Conservation (phyloP, 1,140 invertebrate genomes). For the Apocrypta bakeri region DNA sequence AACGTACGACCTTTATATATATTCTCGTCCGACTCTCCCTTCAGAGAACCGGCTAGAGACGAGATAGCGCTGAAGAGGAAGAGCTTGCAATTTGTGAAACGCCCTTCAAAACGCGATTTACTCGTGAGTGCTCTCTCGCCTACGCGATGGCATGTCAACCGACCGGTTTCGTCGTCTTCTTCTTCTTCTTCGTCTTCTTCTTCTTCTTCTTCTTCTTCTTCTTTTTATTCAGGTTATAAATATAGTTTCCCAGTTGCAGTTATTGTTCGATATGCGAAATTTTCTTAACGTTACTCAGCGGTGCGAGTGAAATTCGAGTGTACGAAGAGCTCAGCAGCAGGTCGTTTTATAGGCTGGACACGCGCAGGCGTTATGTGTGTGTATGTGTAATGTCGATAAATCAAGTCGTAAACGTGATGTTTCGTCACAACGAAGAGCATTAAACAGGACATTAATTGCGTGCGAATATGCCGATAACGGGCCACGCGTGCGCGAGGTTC, state of each 20-base stretch:
- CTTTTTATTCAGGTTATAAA: not conserved
- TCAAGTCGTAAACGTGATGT: conserved; percentile 60
- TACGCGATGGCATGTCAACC: not conserved
- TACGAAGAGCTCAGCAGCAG: conserved; percentile 34
- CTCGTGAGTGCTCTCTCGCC: not conserved
- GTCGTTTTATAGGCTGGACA: conserved; percentile 56
- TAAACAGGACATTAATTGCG: conserved; percentile 66
- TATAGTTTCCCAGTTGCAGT: not conserved
- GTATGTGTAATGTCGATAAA: conserved; percentile 57
- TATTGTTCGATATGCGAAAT: not conserved
- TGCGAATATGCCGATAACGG: conserved; percentile 63
- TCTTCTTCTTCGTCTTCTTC: not conserved
- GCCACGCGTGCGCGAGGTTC: conserved; percentile 6
- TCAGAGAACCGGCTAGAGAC: not conserved
- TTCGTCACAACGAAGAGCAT: conserved; percentile 58
- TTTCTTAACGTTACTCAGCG: not conserved
- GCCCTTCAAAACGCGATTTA: conserved; percentile 37
- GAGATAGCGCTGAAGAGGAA: not conserved
- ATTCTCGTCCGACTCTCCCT: not conserved
- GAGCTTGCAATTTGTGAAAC: conserved; percentile 42
- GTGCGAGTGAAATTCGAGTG: not conserved
- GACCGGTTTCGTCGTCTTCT: not conserved
- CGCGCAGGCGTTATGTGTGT: conserved; percentile 55
- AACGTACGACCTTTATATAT: conserved; percentile 51
- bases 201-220: not conserved